These are phyloP conservation scores for Pantherophis alleghaniensis DNA, from an alignment of 2,797 vertebrate genomes.

Conservation along the genomic window DNA sequence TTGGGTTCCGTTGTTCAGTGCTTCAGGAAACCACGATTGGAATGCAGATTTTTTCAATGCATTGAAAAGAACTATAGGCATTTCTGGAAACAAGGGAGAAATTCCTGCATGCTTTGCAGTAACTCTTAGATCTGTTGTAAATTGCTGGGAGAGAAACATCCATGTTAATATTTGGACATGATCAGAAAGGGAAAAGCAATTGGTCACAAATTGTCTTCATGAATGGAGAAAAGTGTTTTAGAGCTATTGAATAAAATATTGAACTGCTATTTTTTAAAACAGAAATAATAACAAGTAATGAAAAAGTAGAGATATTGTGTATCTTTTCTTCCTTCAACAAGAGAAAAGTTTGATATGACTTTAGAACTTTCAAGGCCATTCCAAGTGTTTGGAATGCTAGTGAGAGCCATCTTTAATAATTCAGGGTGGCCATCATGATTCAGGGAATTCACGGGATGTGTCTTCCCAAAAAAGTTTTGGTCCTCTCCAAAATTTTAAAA, in stretches of 20 bases:
- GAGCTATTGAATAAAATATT: neutral
- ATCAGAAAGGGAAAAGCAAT: neutral
- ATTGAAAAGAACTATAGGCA: neutral
- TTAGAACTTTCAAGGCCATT: neutral
- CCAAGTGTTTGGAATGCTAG: neutral
- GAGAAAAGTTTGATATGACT: neutral
- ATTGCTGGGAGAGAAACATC: neutral
- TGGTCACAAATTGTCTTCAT: neutral
- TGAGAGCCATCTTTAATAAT: neutral
- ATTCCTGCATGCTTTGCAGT: neutral
- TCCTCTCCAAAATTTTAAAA: neutral
- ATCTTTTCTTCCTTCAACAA: neutral
- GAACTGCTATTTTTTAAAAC: neutral
- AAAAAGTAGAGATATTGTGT: neutral
- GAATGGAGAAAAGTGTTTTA: neutral
- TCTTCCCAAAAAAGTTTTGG: neutral
- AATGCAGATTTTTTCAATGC: neutral
- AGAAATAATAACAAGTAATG: neutral
- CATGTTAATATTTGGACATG: neutral
- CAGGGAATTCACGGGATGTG: neutral
- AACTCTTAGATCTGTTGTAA: neutral
- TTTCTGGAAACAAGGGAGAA: too few relatives aligned
- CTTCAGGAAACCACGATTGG: neutral
- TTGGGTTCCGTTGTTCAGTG: neutral
- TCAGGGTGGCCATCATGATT: neutral